phyloP scores from a whole-genome alignment of 2,888 invertebrate species.

The Apodemia duryi region DNA sequence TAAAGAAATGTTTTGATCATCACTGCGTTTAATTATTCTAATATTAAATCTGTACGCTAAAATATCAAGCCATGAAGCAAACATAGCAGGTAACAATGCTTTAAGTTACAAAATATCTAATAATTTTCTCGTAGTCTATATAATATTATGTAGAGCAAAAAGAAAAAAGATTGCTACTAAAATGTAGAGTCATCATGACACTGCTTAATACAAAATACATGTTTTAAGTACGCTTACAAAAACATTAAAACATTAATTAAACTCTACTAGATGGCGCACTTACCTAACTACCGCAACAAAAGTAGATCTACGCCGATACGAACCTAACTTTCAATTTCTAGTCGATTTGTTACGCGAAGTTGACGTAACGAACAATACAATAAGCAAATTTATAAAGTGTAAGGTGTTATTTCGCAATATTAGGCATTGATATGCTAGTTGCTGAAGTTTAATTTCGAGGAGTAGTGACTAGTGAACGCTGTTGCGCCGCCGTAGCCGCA shows the following conservation, averaged over 20 bases:
- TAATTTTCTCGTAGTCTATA: neutral
- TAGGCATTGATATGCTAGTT: conserved; percentile 33
- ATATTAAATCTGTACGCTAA: neutral
- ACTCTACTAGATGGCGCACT: conserved; percentile 3
- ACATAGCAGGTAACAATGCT: neutral
- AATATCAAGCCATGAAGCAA: neutral
- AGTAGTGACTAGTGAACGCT: conserved; percentile 28
- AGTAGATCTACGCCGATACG: conserved; percentile 1
- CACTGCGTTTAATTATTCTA: neutral
- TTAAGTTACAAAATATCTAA: neutral
- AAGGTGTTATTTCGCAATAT: conserved; percentile 30
- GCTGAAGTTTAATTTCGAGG: conserved; percentile 31
- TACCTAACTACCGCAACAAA: neutral
- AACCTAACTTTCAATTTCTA: conserved; percentile 23
- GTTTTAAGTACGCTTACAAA: neutral
- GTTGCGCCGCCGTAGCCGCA: conserved; percentile 48
- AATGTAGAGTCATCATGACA: neutral
- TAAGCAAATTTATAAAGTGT: conserved; percentile 23
- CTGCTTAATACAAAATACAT: neutral
- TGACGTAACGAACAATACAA: conserved; percentile 30
- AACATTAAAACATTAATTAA: conserved; percentile 2
- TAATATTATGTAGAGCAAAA: neutral
- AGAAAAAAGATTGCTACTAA: too few relatives aligned
- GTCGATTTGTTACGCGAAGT: conserved; percentile 26
- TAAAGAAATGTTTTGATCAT: neutral